Evolutionary conservation across 2,797 vertebrate genomes (phyloP).

Genomic region (Pelodytes ibericus): DNA sequence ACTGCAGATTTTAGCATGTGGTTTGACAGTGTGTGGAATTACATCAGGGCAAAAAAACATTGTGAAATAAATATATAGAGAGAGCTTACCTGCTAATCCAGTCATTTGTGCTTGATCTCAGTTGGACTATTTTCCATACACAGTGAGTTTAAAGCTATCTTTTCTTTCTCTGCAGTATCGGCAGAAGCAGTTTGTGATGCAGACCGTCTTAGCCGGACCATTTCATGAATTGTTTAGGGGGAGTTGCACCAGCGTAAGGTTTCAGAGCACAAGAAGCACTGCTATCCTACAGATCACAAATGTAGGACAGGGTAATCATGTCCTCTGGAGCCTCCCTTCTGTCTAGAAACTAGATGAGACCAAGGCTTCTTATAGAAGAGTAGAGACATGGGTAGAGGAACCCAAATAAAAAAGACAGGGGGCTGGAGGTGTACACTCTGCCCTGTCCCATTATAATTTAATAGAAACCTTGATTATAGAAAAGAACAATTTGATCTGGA

Average conservation of each 20-base stretch:
- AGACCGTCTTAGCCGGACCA: constrained; percentile 35
- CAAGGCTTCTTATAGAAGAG: too few species aligned
- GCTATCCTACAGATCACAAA: constrained; percentile 16
- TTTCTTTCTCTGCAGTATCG: constrained; percentile 16
- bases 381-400: too few species aligned
- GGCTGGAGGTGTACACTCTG: too few species aligned
- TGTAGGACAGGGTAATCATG: background rate
- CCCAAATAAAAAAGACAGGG: too few species aligned
- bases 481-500: too few species aligned
- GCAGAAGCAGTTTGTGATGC: constrained; percentile 14
- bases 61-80: background rate
- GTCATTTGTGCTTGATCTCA: constrained; percentile 44
- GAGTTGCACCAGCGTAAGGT: constrained; percentile 43
- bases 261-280: constrained; percentile 6
- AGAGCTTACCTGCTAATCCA: constrained; percentile 40
- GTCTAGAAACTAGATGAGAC: background rate
- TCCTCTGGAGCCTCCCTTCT: background rate
- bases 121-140: constrained; percentile 32
- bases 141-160: background rate
- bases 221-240: constrained; percentile 49
- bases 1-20: background rate
- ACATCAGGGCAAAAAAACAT: background rate
- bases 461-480: too few species aligned
- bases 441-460: too few species aligned
- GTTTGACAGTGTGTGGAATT: background rate